phyloP scores from a whole-genome alignment of 2,113 vertebrate genomes.

The Onychostruthus taczanowskii region DNA sequence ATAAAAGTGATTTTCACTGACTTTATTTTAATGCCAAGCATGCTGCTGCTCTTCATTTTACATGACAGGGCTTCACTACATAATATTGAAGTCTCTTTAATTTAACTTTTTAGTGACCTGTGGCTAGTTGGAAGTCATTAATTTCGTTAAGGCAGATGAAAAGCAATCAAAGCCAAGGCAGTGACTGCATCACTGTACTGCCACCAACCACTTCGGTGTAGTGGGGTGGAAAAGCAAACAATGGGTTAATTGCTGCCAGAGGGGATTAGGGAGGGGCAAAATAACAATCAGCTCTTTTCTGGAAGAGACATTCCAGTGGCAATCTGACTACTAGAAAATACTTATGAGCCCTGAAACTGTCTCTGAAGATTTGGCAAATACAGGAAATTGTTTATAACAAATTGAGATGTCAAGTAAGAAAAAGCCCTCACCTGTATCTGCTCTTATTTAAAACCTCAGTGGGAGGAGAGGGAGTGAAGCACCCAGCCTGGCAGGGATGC shows the following conservation, averaged over 20 bases:
- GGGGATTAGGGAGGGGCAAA: neutral
- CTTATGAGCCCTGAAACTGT: neutral
- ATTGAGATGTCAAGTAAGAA: neutral
- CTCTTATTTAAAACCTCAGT: neutral
- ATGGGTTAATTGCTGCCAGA: neutral
- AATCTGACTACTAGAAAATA: neutral
- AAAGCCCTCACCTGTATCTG: neutral
- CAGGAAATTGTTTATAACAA: neutral
- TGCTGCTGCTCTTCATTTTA: neutral
- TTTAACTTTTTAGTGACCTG: neutral
- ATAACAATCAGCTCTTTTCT: neutral
- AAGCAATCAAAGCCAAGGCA: neutral
- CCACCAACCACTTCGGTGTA: neutral
- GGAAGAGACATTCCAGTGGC: neutral
- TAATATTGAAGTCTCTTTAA: neutral
- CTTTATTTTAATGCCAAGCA: neutral
- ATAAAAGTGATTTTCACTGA: neutral
- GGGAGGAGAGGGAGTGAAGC: neutral
- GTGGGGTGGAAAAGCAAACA: neutral
- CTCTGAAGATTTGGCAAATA: neutral
- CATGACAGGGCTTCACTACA: neutral
- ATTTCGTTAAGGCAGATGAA: neutral
- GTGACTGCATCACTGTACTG: neutral
- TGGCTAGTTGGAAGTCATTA: neutral
- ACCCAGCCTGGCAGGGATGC: neutral